Base-by-base conservation (phyloP, 2,113 vertebrate genomes). In the Caranx melampygus region DNA sequence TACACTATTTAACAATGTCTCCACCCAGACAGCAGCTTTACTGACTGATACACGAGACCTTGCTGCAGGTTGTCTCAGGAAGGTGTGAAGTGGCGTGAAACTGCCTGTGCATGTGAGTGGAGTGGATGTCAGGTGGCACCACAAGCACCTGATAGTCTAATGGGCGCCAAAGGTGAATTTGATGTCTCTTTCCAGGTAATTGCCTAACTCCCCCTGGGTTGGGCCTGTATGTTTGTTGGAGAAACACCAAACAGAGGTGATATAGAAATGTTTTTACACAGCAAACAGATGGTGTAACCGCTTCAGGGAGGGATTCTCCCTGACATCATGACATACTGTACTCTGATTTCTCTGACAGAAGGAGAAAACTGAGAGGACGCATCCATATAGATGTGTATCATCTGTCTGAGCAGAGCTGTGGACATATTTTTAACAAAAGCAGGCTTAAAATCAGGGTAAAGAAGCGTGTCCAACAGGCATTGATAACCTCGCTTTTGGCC, bases 41-140 rank as follows among this genome's bases (percentile, higher is more conserved):
- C 35, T n/a, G 63, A 59, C 57, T 20, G 40, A 62, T 0, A 26
- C 21, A 26, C 40, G n/a, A 62, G 9, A 51, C 40, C n/a, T 2
- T 11, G 35, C 54, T 13, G 0, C 45, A 62, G 63, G 59, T 33
- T 49, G 10, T 52, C 67, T 44, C 73, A 33, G 21, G 21, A 52
- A 81, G 45, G 77, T 86, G 73, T 75, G 70, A 88, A 86, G 63
- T 51, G 71, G 44, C 15, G 4, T 64, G 77, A 75, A 75, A 78
- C 31, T 15, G 3, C 63, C 58, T 35, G 57, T 37, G 65, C 47
- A 37, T 68, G 57, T 83, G 71, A 59, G 2, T 8, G 15, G 31
- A 62, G 54, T 0, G 37, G 4, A 69, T 63, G 60, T 83, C 73
- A 72, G 2, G 10, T 75, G 65, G 0, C 76, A 37, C 62, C 0